These are phyloP conservation scores for Phaethon lepturus DNA, from an alignment of 2,113 vertebrate genomes.

Conservation along the genomic window DNA sequence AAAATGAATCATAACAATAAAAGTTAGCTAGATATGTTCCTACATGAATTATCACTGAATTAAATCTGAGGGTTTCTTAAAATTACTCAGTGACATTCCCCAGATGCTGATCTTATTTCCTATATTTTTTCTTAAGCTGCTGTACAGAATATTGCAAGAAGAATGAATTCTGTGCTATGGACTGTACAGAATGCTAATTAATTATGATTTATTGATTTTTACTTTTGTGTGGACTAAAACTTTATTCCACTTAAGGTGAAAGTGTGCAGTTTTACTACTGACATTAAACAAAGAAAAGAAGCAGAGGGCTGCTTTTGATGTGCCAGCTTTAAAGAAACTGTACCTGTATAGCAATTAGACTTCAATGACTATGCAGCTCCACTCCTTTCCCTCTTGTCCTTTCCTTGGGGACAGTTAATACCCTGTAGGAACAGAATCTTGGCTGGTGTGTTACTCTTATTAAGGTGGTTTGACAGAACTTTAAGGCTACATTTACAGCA, in stretches of 20 bases:
- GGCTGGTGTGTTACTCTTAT: not conserved
- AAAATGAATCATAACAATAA: not conserved
- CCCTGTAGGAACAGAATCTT: not conserved
- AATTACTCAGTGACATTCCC: not conserved
- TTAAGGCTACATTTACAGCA: not conserved
- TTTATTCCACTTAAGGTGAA: not conserved
- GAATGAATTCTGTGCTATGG: not conserved
- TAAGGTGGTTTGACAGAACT: not conserved
- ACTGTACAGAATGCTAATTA: not conserved
- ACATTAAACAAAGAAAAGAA: not conserved
- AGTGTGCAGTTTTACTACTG: not conserved
- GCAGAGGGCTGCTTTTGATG: not conserved
- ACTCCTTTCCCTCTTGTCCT: not conserved
- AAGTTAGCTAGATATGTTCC: not conserved
- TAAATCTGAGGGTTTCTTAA: not conserved
- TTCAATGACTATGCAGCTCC: not conserved
- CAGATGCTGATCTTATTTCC: not conserved
- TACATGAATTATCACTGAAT: not conserved
- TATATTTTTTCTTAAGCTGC: not conserved
- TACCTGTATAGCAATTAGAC: not conserved
- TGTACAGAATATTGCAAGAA: not conserved
- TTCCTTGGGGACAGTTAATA: not conserved
- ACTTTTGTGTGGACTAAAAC: not conserved
- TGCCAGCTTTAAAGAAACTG: not conserved
- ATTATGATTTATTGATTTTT: conserved; percentile 3